Conservation (phyloP, 2,797 vertebrate species). For the Macroramphosus scolopax region DNA sequence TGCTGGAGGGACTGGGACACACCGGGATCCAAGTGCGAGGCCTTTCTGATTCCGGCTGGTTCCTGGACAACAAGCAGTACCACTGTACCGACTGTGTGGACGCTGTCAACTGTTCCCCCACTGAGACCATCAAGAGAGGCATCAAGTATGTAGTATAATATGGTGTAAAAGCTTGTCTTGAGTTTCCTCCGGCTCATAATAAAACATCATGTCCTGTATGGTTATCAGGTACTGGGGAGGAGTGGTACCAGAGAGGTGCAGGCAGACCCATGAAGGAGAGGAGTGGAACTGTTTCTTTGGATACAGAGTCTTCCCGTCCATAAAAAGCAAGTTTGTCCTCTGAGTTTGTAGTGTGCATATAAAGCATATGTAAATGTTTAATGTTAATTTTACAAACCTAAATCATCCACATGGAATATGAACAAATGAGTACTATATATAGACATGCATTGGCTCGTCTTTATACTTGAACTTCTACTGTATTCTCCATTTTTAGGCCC, state of each 20-base stretch:
- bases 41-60: constrained; percentile 95
- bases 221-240: constrained; percentile 89
- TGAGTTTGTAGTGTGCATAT: background rate
- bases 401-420: background rate
- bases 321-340: constrained; percentile 91
- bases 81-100: constrained; percentile 89
- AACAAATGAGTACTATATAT: background rate
- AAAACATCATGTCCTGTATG: too few species aligned
- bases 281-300: constrained; percentile 99
- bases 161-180: background rate
- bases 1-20: constrained; percentile 88
- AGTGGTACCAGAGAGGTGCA: constrained; percentile 89
- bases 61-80: constrained; percentile 96
- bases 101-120: constrained; percentile 81
- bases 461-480: background rate
- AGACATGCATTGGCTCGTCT: background rate
- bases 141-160: constrained; percentile 74
- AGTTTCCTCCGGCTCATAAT: too few species aligned
- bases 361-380: background rate
- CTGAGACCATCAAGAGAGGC: constrained; percentile 83
- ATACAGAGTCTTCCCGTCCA: constrained; percentile 93
- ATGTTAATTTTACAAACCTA: background rate
- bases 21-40: constrained; percentile 90
- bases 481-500: constrained; percentile 76
- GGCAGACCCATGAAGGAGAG: constrained; percentile 86